Percentiles rank a stretch among this genome's conserved stretches.
Conservation (phyloP, 2,113 vertebrate species). For the Blennius ocellaris region DNA sequence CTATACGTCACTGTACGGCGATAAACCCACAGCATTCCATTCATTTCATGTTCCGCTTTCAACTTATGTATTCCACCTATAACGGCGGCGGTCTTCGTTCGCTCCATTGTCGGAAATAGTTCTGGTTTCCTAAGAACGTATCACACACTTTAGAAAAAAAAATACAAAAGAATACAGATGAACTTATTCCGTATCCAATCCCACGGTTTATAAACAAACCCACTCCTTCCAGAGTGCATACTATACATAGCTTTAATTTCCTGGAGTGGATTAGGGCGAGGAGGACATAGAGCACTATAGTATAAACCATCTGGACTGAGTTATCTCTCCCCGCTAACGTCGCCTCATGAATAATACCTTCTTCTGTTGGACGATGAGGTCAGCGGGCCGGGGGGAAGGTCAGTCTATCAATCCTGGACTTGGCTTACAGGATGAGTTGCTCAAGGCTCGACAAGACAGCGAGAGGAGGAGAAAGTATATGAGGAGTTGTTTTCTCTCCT, state of each 20-base stretch:
- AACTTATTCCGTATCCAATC: constrained; percentile 22
- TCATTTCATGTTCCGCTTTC: too few relatives aligned
- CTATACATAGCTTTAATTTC: constrained; percentile 68
- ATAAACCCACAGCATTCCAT: too few relatives aligned
- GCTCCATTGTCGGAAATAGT: too few relatives aligned
- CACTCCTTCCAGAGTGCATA: constrained; percentile 5
- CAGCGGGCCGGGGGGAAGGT: constrained; percentile 25
- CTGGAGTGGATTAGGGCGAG: constrained; percentile 53
- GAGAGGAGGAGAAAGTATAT: too few relatives aligned
- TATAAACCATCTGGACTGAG: constrained; percentile 70
- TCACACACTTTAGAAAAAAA: too few relatives aligned
- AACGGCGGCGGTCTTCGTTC: too few relatives aligned
- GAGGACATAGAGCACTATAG: constrained; percentile 27
- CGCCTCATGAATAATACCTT: constrained; percentile 57
- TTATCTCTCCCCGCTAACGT: constrained; percentile 71
- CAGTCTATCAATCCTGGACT: constrained; percentile 60
- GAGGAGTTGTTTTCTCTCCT: too few relatives aligned
- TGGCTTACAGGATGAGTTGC: constrained; percentile 28
- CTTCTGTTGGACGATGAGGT: constrained; percentile 53
- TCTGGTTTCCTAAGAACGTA: too few relatives aligned
- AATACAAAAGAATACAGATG: too few relatives aligned
- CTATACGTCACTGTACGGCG: too few relatives aligned
- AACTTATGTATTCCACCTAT: too few relatives aligned
- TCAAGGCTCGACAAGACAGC: constrained; percentile 8
- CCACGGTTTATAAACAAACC: constrained; percentile 44